Conservation (phyloP, 2,113 vertebrate genomes). For the Anhinga rufa region DNA sequence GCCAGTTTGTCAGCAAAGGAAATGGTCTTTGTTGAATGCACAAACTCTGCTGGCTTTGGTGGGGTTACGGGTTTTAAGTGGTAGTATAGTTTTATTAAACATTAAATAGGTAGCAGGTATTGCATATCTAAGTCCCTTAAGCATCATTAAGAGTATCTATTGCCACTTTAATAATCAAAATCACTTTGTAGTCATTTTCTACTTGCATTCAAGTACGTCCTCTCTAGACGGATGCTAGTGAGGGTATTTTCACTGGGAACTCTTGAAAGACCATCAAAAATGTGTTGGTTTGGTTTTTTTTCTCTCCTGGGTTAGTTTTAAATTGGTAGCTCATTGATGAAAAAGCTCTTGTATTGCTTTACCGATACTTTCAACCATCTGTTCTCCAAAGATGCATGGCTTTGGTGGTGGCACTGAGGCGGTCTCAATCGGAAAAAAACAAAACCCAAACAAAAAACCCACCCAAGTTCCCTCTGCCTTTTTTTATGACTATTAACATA, state of each 20-base stretch:
- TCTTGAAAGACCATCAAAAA: not conserved
- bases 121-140: not conserved
- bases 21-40: not conserved
- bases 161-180: not conserved
- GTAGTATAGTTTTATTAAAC: not conserved
- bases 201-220: not conserved
- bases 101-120: not conserved
- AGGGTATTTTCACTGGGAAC: not conserved
- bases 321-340: not conserved
- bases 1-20: not conserved
- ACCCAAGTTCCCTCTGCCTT: not conserved
- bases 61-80: not conserved
- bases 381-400: not conserved
- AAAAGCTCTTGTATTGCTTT: not conserved
- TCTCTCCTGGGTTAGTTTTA: not conserved
- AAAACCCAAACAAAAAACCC: not conserved
- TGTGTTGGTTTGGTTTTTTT: not conserved
- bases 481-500: not conserved
- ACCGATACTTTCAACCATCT: not conserved
- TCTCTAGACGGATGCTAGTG: not conserved
- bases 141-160: fast-evolving
- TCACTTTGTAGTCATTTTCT: not conserved
- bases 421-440: not conserved
- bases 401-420: not conserved
- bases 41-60: not conserved